Conservation (phyloP, 2,113 vertebrate genomes). For the Oryzias celebensis region DNA sequence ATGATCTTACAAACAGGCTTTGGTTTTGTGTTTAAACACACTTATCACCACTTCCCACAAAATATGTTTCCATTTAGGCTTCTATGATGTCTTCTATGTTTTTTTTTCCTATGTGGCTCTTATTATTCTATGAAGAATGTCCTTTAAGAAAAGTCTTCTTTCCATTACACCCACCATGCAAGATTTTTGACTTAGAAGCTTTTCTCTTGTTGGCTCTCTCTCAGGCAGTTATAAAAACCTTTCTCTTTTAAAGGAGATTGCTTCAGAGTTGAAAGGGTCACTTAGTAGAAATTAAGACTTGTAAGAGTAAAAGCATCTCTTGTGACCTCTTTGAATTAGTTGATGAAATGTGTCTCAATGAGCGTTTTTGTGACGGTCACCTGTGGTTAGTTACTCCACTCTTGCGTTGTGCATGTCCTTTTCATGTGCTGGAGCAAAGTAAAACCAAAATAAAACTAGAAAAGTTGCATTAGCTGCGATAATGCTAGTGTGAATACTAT, state of each 20-base stretch:
- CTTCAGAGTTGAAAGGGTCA: conserved; percentile 56
- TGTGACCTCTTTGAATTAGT: conserved; percentile 1
- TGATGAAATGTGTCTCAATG: neutral
- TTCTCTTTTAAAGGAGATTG: conserved; percentile 23
- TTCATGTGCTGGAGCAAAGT: neutral
- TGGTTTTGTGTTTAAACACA: neutral
- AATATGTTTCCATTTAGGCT: conserved; percentile 18
- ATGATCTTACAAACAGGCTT: no score
- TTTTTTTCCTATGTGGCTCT: no score
- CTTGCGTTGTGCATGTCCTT: neutral
- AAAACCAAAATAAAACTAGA: neutral
- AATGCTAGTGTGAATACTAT: neutral
- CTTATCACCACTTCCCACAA: conserved; percentile 3
- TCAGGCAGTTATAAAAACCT: conserved; percentile 20
- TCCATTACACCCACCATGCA: conserved; percentile 17
- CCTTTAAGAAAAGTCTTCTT: conserved; percentile 24
- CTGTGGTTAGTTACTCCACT: conserved; percentile 7
- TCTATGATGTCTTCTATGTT: neutral
- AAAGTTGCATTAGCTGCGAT: no score
- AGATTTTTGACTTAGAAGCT: conserved; percentile 41
- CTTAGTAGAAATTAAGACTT: conserved; percentile 32
- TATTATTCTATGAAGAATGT: neutral
- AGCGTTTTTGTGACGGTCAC: neutral
- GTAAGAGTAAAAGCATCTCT: neutral
- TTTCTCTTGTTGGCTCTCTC: conserved; percentile 48